phyloP scores from a whole-genome alignment of 2,797 vertebrate species.

The Odontamblyopus lacepedii region DNA sequence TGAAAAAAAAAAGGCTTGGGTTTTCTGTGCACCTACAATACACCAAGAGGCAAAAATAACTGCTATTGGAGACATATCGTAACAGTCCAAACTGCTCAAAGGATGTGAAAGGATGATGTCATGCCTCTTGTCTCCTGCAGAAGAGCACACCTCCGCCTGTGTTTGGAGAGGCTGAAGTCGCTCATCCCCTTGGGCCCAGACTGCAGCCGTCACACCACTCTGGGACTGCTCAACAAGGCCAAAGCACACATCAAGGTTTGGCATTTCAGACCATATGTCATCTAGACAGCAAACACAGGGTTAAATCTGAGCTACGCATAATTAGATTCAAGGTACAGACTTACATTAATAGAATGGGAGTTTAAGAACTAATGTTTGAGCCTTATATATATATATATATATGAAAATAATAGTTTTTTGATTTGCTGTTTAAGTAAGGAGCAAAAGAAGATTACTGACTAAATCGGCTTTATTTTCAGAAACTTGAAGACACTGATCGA shows the following conservation, averaged over 20 bases:
- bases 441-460: not conserved
- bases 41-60: constrained; percentile 12
- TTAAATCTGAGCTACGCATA: not conserved
- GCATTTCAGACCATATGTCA: not conserved
- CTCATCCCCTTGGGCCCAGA: constrained; percentile 97
- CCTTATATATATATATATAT: not conserved
- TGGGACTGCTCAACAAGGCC: constrained; percentile 99
- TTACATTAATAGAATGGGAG: not conserved
- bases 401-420: not conserved
- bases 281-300: not conserved
- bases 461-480: constrained; percentile 72
- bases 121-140: constrained; percentile 63
- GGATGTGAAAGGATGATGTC: not conserved
- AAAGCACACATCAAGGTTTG: constrained; percentile 98
- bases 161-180: constrained; percentile 96
- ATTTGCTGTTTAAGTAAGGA: not conserved
- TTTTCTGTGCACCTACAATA: constrained; percentile 33
- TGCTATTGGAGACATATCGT: constrained; percentile 37
- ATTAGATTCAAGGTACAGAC: not conserved
- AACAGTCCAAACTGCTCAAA: constrained; percentile 19
- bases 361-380: too few relatives aligned
- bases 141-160: constrained; percentile 97
- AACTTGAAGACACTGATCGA: constrained; percentile 95
- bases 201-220: constrained; percentile 95
- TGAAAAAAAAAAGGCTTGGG: not conserved